These are phyloP conservation scores for Hassar affinis DNA, from an alignment of 2,113 vertebrate genomes.

Conservation along the genomic window DNA sequence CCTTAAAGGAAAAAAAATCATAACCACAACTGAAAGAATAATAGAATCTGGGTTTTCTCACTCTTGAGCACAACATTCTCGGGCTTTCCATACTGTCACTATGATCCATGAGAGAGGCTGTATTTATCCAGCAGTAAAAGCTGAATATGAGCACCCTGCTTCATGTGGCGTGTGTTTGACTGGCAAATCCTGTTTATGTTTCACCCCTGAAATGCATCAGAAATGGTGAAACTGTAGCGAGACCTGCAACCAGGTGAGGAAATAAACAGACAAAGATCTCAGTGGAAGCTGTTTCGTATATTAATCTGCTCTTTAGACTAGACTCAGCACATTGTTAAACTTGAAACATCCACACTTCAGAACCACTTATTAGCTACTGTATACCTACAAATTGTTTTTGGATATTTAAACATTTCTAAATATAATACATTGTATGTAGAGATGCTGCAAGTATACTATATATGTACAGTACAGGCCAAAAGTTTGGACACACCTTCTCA, in stretches of 20 bases:
- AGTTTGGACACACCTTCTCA: too few species aligned
- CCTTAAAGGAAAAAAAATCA: not conserved
- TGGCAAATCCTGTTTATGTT: constrained; percentile 34
- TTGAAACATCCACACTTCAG: constrained; percentile 8
- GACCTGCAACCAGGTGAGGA: constrained; percentile 29
- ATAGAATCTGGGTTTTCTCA: constrained; percentile 50
- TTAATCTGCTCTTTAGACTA: not conserved
- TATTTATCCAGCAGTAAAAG: constrained; percentile 77
- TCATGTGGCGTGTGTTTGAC: constrained; percentile 39
- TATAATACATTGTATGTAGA: not conserved
- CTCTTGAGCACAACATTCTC: constrained; percentile 53
- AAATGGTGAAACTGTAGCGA: constrained; percentile 1
- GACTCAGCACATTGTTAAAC: not conserved
- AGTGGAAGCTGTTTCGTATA: not conserved
- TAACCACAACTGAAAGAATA: constrained; percentile 59
- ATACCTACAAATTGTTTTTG: constrained; percentile 3
- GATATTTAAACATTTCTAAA: constrained; percentile 27
- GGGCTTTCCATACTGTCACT: constrained; percentile 73
- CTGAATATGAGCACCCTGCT: constrained; percentile 67
- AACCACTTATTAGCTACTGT: not conserved
- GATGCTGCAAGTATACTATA: not conserved
- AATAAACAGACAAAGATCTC: constrained; percentile 4
- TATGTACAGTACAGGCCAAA: constrained; percentile 5
- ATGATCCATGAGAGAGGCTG: constrained; percentile 68
- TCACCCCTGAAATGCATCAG: constrained; percentile 33